These are phyloP conservation scores for Catocala sponsa DNA, from an alignment of 2,888 invertebrate species.

Conservation along the genomic window DNA sequence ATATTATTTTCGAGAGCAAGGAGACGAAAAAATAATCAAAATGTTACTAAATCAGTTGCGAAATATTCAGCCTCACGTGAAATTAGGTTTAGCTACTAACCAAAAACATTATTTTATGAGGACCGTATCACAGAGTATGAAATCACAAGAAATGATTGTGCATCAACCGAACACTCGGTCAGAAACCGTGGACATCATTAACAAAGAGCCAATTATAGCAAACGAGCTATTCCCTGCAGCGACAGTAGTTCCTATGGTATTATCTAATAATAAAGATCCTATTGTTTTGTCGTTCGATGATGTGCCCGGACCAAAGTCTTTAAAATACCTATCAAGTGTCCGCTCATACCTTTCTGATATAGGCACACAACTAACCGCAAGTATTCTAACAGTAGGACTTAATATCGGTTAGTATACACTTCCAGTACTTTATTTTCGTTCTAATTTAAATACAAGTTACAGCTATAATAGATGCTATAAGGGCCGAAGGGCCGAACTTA, in stretches of 20 bases:
- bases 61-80: slow-evolving; percentile 42
- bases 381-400: slow-evolving; percentile 82
- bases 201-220: slow-evolving; percentile 25
- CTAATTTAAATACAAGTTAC: too few species aligned
- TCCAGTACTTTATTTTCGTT: too few species aligned
- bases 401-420: slow-evolving; percentile 77
- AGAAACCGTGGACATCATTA: slow-evolving; percentile 15
- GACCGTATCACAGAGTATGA: slow-evolving; percentile 52
- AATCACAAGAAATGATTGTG: slow-evolving; percentile 51
- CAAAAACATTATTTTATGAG: slow-evolving; percentile 53
- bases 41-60: slow-evolving; percentile 68
- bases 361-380: slow-evolving; percentile 89
- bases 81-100: slow-evolving; percentile 44
- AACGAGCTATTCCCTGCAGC: slow-evolving; percentile 66
- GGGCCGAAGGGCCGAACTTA: too few species aligned
- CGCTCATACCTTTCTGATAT: slow-evolving; percentile 89
- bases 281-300: slow-evolving; percentile 87
- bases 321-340: slow-evolving; percentile 87
- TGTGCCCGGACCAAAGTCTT: slow-evolving; percentile 89
- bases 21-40: slow-evolving; percentile 20
- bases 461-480: too few species aligned
- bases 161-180: slow-evolving; percentile 10
- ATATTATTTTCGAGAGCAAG: slow-evolving; percentile 35
- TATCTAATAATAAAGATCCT: slow-evolving; percentile 69
- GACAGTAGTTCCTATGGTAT: slow-evolving; percentile 68